Evolutionary conservation across 1,140 invertebrate species (phyloP), one percentile per base, ranked within the genome.

Genomic region (Notospermus geniculatus): DNA sequence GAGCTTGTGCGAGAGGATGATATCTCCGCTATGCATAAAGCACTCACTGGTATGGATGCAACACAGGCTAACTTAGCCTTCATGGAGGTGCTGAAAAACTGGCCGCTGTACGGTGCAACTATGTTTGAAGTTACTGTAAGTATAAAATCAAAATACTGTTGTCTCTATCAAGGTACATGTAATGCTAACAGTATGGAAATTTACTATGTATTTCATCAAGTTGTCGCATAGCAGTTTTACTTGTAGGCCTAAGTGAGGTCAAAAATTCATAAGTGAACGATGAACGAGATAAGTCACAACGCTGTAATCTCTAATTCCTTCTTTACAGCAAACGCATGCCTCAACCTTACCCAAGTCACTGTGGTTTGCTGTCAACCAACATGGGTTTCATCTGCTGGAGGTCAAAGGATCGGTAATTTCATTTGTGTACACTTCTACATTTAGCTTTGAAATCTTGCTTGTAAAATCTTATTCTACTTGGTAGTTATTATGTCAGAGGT

Each of bases 61-160:
- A 85, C 89, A 0, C 90, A 93, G 79, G 89, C 93, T 1, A 93
- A 95, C 76, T 90, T 95, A 77, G 88, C 92, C 1, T 95, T 96
- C 74, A 85, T 98, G n/a, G 95, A 95, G 80, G 83, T 97, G 4
- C 92, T 97, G 57, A 89, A 92, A 77, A 91, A 90, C 54, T 97
- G 93, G 93, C 91, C 92, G 9, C 83, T 97, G 45, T 91, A 96
- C 68, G 87, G 90, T 67, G 91, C 93, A 2, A 95, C 92, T 5
- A 91, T 97, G 67, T 97, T 95, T 80, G 93, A 96, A 79, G 94
- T 97, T 27, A 92, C 93, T 86, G 89, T 91, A 74, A 79, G 80
- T 80, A 71, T 66, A 19, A n/a, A n/a, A n/a, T n/a, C n/a, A n/a
- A n/a, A n/a, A n/a, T n/a, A n/a, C n/a, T 54, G 22, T 64, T 19